phyloP scores from a whole-genome alignment of 2,888 invertebrate species.

The Heteromyza rotundicornis region DNA sequence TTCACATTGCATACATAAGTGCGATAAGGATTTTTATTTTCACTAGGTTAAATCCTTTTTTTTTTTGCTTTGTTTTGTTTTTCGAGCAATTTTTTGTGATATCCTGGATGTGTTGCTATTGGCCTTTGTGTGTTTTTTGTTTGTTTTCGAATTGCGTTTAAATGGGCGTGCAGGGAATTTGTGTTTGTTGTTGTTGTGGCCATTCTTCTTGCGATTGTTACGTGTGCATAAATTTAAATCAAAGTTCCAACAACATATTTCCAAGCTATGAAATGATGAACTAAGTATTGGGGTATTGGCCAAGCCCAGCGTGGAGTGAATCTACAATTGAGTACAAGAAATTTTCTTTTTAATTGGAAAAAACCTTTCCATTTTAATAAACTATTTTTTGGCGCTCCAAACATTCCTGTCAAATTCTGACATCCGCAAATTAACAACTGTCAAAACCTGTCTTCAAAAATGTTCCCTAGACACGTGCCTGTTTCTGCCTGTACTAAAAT shows the following conservation, averaged over 20 bases:
- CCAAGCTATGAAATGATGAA: no score
- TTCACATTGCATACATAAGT: conserved; percentile 55
- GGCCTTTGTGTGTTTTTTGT: no score
- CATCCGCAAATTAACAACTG: background rate
- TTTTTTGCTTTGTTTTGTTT: conserved; percentile 7
- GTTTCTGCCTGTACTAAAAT: no score
- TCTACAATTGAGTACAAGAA: background rate
- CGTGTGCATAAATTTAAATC: conserved; percentile 31
- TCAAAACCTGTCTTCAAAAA: background rate
- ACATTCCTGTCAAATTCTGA: background rate
- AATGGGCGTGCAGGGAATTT: conserved; percentile 32
- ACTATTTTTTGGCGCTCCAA: no score
- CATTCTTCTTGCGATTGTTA: conserved; percentile 18
- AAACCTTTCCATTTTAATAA: no score
- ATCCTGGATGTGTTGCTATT: conserved; percentile 38
- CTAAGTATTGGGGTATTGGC: no score
- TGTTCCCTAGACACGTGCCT: no score
- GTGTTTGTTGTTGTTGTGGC: conserved; percentile 16
- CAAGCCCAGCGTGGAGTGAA: background rate
- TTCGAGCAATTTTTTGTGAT: conserved; percentile 18
- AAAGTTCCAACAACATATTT: no score
- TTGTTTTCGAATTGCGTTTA: conserved; percentile 28
- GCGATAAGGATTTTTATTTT: conserved; percentile 30
- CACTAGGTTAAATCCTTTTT: conserved; percentile 13
- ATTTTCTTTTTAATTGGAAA: background rate